Evolutionary conservation across 2,797 vertebrate species (phyloP), one percentile per base, ranked within the genome.

Genomic region (Brotula barbata): DNA sequence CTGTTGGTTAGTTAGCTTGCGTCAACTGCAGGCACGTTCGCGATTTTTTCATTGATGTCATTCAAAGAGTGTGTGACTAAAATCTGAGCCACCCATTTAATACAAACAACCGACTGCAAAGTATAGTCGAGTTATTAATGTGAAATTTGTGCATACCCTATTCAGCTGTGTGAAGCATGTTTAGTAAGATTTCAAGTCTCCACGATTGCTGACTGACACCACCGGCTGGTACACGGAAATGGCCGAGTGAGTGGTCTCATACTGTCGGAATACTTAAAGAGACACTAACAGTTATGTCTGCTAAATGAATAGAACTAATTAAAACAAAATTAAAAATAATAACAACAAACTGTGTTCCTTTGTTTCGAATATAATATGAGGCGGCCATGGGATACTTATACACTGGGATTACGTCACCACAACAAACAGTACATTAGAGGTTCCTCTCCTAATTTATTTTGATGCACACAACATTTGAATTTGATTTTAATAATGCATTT

Each of bases 171-270:
- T 65, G 23, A 49, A 66, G 70, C 77, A 61, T 81, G 74, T 64
- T 73, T 58, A 43, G 50, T 77, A 28, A 76, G 71, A 64, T 78
- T 83, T 81, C 66, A 80, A 79, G 77, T 87, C 78, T 85, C 60
- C 68, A 73, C 75, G 34, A 68, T 68, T 79, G 86, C 87, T 92
- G 90, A 92, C 75, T 90, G 90, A 92, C 89, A 90, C 88, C 80
- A 45, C 89, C 89, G 89, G 89, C 89, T 89, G 87, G 58, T 40
- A 16, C 64, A 86, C 89, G 84, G 88, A 89, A 86, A 90, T 63
- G 74, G 74, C 81, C 75, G 77, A 73, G 48, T 62, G 50, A 37
- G 31, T 8, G 25, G 25, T 34, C 54, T 56, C 67, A 44, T 58
- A 64, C 71, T 22, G 54, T 47, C 9, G 55, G 7, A 50, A 47